Evolutionary conservation across 92 coral and sea anemone species (phyloP).

Genomic region (Paramuricea clavata): DNA sequence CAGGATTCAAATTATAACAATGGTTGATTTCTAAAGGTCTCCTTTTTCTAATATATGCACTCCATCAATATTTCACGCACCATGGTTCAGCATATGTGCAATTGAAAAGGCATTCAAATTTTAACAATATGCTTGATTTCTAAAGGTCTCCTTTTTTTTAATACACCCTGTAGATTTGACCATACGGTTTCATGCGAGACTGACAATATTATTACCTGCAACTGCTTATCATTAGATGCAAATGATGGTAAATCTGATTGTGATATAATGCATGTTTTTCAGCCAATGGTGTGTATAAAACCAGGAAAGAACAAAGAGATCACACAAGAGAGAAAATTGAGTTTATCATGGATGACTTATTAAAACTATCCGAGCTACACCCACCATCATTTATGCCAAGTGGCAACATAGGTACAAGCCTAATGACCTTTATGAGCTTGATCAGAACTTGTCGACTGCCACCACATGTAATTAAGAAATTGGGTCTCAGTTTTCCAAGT

Average conservation of each 20-base stretch:
- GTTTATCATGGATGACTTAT: conserved; percentile 78
- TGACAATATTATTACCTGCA: neutral
- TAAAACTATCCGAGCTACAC: conserved; percentile 79
- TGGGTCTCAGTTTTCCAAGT: conserved; percentile 84
- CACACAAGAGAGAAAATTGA: conserved; percentile 68
- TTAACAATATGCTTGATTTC: too few species aligned
- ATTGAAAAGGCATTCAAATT: too few species aligned
- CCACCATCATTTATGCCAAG: conserved; percentile 98
- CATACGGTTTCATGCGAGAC: too few species aligned
- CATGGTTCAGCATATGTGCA: too few species aligned
- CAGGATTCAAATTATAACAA: too few species aligned
- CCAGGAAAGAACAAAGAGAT: conserved; percentile 72
- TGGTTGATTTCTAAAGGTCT: too few species aligned
- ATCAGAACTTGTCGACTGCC: conserved; percentile 92
- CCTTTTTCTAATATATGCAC: too few species aligned
- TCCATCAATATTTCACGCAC: too few species aligned
- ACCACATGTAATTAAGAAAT: conserved; percentile 86
- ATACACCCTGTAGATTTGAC: too few species aligned
- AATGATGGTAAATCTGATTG: too few species aligned
- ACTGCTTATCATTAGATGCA: neutral
- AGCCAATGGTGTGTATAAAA: conserved; percentile 65
- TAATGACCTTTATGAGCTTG: conserved; percentile 72
- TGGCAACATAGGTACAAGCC: conserved; percentile 96
- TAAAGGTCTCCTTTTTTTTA: too few species aligned
- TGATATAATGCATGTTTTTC: neutral